Base-by-base conservation (phyloP, 2,113 vertebrate species). In the Cercocebus atys region DNA sequence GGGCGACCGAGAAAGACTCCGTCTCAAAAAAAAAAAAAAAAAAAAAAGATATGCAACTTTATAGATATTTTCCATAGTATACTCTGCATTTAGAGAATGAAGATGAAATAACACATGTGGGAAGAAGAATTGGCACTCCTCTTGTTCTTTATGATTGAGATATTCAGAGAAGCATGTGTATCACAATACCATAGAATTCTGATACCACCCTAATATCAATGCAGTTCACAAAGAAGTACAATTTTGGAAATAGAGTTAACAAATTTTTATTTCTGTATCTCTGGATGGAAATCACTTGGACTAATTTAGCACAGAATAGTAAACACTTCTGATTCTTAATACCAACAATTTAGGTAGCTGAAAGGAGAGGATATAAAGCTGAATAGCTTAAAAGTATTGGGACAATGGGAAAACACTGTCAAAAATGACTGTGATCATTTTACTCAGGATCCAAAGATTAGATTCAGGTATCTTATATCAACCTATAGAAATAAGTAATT, bases 311-410 rank as follows among this genome's bases (percentile, higher is more conserved):
- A 94, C 35, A 94, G 50, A 35, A 52, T 45, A 38, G 40, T 84
- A 80, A 96, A 85, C 64, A 96, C 13, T 88, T 93, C 47, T 93
- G 70, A 52, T 88, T 88, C 78, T 80, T 88, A 82, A 84, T 85
- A 79, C 16, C 61, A 88, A 84, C 14, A 92, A 12, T 85, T 93
- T 30, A 40, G 45, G 22, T 40, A 95, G 25, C 38, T 88, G 52
- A 95, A 92, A 88, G 2, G 38, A 90, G 35, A 82, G 17, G 45
- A 92, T 92, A 91, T 75, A 88, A 93, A 95, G 27, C 6, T 61
- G 22, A 82, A 87, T 82, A 43, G 68, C 14, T 23, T 89, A 78
- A 59, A 89, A 93, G 11, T 87, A 70, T 9, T 55, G 23, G 52
- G 27, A 79, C n/a, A 86, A 72, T 40, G 45, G 50, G 50, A 43